A percentile compares a stretch with the other conserved stretches of the same genome.
Conservation (phyloP, 2,888 invertebrate species). For the Drosophila hamatofila region DNA sequence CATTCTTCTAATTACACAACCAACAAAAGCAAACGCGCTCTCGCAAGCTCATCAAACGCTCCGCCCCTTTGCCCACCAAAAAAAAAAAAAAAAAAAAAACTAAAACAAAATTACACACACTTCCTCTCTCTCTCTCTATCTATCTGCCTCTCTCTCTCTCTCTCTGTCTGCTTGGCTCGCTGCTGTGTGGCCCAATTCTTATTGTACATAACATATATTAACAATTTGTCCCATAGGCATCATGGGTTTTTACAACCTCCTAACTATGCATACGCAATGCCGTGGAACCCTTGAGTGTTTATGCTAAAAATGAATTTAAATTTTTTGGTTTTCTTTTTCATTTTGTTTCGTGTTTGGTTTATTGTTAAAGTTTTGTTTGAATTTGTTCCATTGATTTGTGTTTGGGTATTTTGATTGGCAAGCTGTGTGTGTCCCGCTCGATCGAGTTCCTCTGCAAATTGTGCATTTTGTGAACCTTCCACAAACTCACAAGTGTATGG, state of each 20-base stretch:
- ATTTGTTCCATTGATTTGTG: slow-evolving; percentile 5
- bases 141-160: not conserved
- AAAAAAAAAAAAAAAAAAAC: not conserved
- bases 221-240: slow-evolving; percentile 48
- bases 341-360: slow-evolving; percentile 8
- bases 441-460: slow-evolving; percentile 30
- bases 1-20: slow-evolving; percentile 26
- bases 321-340: not conserved
- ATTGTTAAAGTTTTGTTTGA: slow-evolving; percentile 14
- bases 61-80: not conserved
- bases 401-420: slow-evolving; percentile 34
- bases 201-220: slow-evolving; percentile 36
- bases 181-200: slow-evolving; percentile 19
- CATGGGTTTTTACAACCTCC: slow-evolving; percentile 45
- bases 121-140: slow-evolving; percentile 1
- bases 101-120: slow-evolving; percentile 21
- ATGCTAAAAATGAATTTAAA: slow-evolving; percentile 27
- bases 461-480: slow-evolving; percentile 28
- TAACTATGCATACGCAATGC: slow-evolving; percentile 6
- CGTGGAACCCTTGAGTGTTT: slow-evolving; percentile 30
- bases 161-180: slow-evolving; percentile 4
- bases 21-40: not conserved
- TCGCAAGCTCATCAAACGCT: slow-evolving; percentile 44
- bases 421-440: slow-evolving; percentile 26
- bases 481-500: slow-evolving; percentile 24